Conservation (phyloP, 2,113 vertebrate species). For the human region DNA sequence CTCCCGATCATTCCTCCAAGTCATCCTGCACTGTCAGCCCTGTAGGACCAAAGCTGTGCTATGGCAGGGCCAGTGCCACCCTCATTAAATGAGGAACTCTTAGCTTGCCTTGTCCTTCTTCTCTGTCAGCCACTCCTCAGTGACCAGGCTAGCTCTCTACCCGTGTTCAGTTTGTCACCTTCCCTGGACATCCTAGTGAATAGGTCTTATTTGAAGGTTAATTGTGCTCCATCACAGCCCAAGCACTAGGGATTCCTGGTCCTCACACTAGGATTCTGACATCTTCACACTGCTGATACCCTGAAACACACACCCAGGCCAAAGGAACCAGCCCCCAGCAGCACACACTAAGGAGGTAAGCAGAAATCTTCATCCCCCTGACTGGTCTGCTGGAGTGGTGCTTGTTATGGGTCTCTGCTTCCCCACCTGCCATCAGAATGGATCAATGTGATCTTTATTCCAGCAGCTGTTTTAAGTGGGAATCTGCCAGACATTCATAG, state of each 20-base stretch:
- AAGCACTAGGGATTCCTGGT: background rate
- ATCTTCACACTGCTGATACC: background rate
- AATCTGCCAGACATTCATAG: slow-evolving; percentile 71
- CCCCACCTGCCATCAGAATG: background rate
- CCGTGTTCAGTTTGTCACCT: background rate
- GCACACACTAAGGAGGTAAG: background rate
- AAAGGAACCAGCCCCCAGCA: background rate
- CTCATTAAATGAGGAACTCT: background rate
- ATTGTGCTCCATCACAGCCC: background rate
- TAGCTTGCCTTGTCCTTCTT: background rate
- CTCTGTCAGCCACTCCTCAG: background rate
- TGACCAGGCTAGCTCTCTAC: background rate
- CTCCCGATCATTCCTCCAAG: background rate
- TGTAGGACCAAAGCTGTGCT: background rate
- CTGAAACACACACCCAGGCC: no score
- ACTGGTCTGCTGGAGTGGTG: background rate
- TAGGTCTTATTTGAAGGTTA: slow-evolving; percentile 2
- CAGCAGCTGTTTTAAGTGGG: slow-evolving; percentile 76
- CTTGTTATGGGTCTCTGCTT: background rate
- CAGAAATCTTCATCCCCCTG: background rate
- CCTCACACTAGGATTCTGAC: background rate
- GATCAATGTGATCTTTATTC: slow-evolving; percentile 77
- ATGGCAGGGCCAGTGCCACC: background rate
- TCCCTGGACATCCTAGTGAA: background rate
- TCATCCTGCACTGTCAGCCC: background rate